A percentile compares a stretch with the other conserved stretches of the same genome.
phyloP scores from a whole-genome alignment of 2,888 invertebrate genomes.

The Lordiphosa andalusiaca region DNA sequence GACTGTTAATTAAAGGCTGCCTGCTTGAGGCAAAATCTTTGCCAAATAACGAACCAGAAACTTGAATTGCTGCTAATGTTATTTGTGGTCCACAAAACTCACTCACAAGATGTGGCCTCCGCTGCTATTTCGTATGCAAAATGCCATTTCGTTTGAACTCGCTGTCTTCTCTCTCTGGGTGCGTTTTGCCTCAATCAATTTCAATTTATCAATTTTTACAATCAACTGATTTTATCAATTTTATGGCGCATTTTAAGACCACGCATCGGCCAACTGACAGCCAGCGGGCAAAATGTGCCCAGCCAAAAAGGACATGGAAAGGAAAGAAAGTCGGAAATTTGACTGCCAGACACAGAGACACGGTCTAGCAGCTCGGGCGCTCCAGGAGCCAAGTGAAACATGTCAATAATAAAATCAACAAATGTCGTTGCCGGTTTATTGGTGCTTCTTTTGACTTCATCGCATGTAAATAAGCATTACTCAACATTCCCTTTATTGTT shows the following conservation, averaged over 20 bases:
- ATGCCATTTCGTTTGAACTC: conserved; percentile 31
- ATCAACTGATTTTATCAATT: conserved; percentile 74
- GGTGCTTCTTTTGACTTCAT: conserved; percentile 17
- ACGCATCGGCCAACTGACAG: conserved; percentile 26
- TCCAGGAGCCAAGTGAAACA: conserved; percentile 40
- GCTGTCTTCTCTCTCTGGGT: conserved; percentile 5
- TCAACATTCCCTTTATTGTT: conserved; percentile 49
- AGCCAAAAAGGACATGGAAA: conserved; percentile 36
- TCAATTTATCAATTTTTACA: conserved; percentile 75
- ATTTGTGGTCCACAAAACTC: conserved; percentile 5
- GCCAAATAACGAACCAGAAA: no score
- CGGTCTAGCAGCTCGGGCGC: background rate
- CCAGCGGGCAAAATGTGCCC: conserved; percentile 7
- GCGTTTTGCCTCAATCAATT: conserved; percentile 66
- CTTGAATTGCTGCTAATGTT: no score
- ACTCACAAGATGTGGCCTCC: conserved; percentile 23
- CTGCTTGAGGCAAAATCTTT: no score
- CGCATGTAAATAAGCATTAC: conserved; percentile 60
- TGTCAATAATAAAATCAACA: conserved; percentile 74
- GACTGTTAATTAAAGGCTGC: no score
- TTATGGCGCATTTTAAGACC: conserved; percentile 70
- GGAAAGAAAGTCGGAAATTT: conserved; percentile 46
- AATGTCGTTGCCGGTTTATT: conserved; percentile 56
- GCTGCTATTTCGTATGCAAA: conserved; percentile 28
- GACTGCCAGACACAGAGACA: conserved; percentile 47